Evolutionary conservation across 2,888 invertebrate species (phyloP).

Genomic region (Tenthredo distinguenda): DNA sequence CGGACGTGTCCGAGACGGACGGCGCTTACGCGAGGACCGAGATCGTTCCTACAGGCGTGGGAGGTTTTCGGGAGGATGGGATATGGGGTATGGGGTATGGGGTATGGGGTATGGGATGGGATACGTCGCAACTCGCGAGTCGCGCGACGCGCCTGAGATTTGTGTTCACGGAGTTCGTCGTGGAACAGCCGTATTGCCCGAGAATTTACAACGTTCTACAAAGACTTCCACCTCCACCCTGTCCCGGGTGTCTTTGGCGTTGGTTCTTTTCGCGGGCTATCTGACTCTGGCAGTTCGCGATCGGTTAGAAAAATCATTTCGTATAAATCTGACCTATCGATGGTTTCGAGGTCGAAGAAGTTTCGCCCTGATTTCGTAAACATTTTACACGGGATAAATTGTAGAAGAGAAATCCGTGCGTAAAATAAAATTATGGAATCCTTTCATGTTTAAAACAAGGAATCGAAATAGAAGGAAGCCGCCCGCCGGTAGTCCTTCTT

Average conservation of each 20-base stretch:
- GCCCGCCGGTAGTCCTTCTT: constrained; percentile 70
- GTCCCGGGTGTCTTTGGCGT: constrained; percentile 13
- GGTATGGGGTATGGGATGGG: not conserved
- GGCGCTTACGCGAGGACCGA: constrained; percentile 68
- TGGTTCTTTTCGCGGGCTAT: constrained; percentile 4
- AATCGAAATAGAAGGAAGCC: constrained; percentile 32
- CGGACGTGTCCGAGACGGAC: constrained; percentile 73
- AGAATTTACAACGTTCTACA: constrained; percentile 61
- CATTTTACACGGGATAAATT: not conserved
- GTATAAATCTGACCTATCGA: not conserved
- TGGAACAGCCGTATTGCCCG: constrained; percentile 63
- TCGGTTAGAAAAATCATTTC: not conserved
- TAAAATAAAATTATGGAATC: not conserved
- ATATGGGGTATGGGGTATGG: not conserved
- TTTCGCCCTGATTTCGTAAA: not conserved
- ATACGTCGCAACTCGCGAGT: constrained; percentile 47
- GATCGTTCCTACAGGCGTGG: constrained; percentile 54
- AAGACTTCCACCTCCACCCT: constrained; percentile 31
- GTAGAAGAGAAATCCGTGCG: not conserved
- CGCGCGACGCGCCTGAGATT: constrained; percentile 62
- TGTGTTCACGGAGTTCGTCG: constrained; percentile 67
- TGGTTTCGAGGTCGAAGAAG: not conserved
- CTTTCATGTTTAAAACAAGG: not conserved
- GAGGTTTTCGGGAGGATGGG: constrained; percentile 60
- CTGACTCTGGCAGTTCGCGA: not conserved